Conservation (phyloP, 2,113 vertebrate species). For the Gymnarchus niloticus region DNA sequence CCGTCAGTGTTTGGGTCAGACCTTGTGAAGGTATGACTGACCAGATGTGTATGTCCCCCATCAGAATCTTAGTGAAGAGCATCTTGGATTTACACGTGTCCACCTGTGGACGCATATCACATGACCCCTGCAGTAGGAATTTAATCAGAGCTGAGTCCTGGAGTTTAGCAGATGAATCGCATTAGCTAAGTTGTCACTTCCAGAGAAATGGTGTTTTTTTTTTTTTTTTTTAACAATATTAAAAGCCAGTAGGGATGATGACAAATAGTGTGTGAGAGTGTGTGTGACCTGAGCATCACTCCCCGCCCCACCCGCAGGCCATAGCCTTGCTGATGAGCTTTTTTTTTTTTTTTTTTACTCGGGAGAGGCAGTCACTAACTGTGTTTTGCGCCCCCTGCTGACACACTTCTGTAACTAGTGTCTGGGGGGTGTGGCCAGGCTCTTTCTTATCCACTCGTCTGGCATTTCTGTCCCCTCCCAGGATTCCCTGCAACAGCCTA, state of each 20-base stretch:
- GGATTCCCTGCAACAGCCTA: slow-evolving; percentile 93
- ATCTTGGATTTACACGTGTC: not conserved
- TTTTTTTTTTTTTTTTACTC: no score
- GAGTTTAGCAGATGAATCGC: slow-evolving; percentile 1
- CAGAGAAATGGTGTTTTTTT: slow-evolving; percentile 1
- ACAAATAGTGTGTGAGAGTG: not conserved
- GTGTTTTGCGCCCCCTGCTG: slow-evolving; percentile 47
- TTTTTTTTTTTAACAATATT: slow-evolving; percentile 38
- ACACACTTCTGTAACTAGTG: slow-evolving; percentile 34
- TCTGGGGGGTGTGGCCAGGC: slow-evolving; percentile 22
- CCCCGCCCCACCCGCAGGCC: no score
- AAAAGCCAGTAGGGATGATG: slow-evolving; percentile 44
- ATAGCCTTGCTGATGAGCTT: no score
- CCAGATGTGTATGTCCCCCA: not conserved
- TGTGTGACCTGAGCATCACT: not conserved
- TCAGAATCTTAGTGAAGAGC: not conserved
- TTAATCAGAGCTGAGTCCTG: not conserved
- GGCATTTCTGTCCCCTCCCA: slow-evolving; percentile 47
- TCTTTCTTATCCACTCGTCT: not conserved
- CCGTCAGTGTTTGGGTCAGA: not conserved
- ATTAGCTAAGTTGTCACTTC: slow-evolving; percentile 1
- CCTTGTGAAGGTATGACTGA: not conserved
- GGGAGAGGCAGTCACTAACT: slow-evolving; percentile 38
- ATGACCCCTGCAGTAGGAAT: not conserved
- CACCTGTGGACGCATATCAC: not conserved